Conservation (phyloP, 2,888 invertebrate species). For the Drepana falcataria region DNA sequence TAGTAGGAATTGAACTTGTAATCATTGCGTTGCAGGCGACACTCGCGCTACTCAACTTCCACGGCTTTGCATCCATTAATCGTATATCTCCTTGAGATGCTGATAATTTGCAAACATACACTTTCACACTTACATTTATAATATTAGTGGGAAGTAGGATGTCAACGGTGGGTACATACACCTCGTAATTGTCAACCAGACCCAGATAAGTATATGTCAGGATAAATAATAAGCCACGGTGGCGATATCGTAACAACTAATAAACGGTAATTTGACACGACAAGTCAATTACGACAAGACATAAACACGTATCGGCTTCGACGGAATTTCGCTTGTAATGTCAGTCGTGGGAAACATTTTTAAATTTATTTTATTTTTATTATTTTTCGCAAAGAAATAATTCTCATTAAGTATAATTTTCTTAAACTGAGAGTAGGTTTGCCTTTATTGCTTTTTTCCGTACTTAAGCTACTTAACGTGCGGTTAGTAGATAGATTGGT, state of each 20-base stretch:
- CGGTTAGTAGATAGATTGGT: too few relatives aligned
- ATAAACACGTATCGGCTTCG: constrained; percentile 63
- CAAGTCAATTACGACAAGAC: constrained; percentile 72
- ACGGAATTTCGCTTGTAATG: constrained; percentile 56
- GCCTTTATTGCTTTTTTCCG: too few relatives aligned
- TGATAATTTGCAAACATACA: background rate
- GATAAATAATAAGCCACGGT: constrained; percentile 57
- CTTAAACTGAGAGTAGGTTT: too few relatives aligned
- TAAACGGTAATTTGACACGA: constrained; percentile 75
- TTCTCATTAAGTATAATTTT: too few relatives aligned
- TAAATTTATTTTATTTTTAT: constrained; percentile 11
- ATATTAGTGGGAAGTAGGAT: constrained; percentile 12
- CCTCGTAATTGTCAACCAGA: constrained; percentile 44
- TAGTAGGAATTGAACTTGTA: too few relatives aligned
- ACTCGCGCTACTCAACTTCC: too few relatives aligned
- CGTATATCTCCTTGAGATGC: too few relatives aligned
- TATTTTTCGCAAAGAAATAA: background rate
- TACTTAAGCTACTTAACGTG: too few relatives aligned
- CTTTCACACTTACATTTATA: background rate
- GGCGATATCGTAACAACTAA: constrained; percentile 68
- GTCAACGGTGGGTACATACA: constrained; percentile 14
- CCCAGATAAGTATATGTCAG: constrained; percentile 54
- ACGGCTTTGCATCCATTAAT: too few relatives aligned
- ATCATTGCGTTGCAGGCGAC: too few relatives aligned
- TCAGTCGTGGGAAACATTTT: constrained; percentile 52